These are phyloP conservation scores for Zaprionus inermis DNA, from an alignment of 1,140 invertebrate species.

Conservation along the genomic window DNA sequence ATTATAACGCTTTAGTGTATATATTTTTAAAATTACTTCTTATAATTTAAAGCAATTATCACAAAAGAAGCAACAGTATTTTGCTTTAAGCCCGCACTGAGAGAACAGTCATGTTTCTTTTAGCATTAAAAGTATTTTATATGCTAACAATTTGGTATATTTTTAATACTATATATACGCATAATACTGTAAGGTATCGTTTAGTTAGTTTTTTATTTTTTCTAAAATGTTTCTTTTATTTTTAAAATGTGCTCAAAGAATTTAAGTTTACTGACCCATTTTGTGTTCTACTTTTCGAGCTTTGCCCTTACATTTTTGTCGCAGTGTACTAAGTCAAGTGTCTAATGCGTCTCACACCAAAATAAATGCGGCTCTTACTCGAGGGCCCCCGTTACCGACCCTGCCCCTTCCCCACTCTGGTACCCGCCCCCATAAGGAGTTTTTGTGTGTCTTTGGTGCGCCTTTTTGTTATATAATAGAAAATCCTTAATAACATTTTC, in stretches of 20 bases:
- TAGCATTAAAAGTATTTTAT: neutral
- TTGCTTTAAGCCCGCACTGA: neutral
- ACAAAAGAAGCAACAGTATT: neutral
- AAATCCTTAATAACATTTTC: constrained; percentile 83
- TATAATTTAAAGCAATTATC: neutral
- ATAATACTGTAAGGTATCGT: neutral
- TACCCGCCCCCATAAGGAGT: neutral
- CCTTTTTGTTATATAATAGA: constrained; percentile 82
- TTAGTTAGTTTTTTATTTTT: neutral
- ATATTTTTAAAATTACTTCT: neutral
- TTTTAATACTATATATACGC: neutral
- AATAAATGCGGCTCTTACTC: constrained; percentile 27
- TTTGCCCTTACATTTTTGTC: neutral
- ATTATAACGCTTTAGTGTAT: neutral
- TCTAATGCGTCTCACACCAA: constrained; percentile 60
- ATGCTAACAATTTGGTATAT: neutral
- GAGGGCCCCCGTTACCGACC: neutral
- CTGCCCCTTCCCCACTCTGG: neutral
- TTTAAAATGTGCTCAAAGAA: neutral
- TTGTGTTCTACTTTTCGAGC: neutral
- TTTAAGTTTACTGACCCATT: neutral
- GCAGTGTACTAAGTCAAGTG: constrained; percentile 61
- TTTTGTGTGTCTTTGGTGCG: constrained; percentile 63
- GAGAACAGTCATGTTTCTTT: neutral
- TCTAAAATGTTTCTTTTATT: neutral